These are phyloP conservation scores for Virgularia gustaviana DNA, from an alignment of 92 coral and sea anemone genomes.

Conservation along the genomic window DNA sequence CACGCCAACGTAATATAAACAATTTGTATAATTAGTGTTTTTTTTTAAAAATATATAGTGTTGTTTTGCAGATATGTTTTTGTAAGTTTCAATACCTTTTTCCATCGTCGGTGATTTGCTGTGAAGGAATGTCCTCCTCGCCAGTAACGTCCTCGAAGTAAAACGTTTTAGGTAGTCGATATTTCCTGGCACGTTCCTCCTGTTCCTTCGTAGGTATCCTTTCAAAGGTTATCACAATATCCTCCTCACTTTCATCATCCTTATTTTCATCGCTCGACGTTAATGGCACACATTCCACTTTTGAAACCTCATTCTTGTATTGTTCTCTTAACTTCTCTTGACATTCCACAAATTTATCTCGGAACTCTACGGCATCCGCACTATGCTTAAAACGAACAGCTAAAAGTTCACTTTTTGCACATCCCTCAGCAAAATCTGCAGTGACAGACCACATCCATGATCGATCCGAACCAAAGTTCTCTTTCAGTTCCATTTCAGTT, in stretches of 20 bases:
- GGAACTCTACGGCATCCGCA: constrained; percentile 67
- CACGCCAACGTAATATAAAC: no score
- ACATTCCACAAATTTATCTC: constrained; percentile 61
- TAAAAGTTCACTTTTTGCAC: constrained; percentile 64
- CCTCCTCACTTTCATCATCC: constrained; percentile 32
- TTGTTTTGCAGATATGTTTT: no score
- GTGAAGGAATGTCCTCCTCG: no score
- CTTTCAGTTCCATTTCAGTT: constrained; percentile 73
- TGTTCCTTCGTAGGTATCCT: constrained; percentile 45
- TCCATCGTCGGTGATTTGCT: no score
- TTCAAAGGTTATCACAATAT: constrained; percentile 42
- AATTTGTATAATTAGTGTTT: no score
- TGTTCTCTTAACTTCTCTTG: background rate
- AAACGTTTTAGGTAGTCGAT: constrained; percentile 43
- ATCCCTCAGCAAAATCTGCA: constrained; percentile 88
- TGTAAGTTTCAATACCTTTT: no score
- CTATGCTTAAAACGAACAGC: constrained; percentile 72
- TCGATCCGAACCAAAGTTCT: constrained; percentile 66
- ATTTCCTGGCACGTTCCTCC: constrained; percentile 50
- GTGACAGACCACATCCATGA: constrained; percentile 85
- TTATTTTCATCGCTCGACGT: background rate
- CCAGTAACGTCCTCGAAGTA: no score
- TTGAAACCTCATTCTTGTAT: background rate
- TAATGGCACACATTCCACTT: background rate
- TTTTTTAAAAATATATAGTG: no score